phyloP scores from a whole-genome alignment of 2,888 invertebrate genomes.

The Spodoptera exigua region DNA sequence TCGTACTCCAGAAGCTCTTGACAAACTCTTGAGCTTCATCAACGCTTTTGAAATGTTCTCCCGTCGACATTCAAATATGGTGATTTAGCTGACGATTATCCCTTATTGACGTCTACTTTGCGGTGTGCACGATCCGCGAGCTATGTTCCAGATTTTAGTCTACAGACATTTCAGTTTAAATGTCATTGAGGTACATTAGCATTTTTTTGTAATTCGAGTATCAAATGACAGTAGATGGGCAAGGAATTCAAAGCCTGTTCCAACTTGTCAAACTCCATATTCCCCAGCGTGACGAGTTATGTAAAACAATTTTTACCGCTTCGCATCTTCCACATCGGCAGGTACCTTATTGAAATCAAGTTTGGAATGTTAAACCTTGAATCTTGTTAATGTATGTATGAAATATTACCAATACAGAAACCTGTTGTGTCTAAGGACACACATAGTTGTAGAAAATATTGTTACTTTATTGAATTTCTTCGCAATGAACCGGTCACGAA shows the following conservation, averaged over 20 bases:
- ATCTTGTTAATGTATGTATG: constrained; percentile 13
- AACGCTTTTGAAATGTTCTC: constrained; percentile 65
- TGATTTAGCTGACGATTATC: constrained; percentile 61
- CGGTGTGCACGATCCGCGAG: constrained; percentile 8
- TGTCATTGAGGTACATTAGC: too few relatives aligned
- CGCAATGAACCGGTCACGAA: constrained; percentile 33
- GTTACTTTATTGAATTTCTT: constrained; percentile 25
- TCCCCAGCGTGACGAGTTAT: constrained; percentile 26
- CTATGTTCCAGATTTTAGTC: too few relatives aligned
- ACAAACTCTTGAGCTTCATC: constrained; percentile 64
- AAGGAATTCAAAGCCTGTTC: background rate
- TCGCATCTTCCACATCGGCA: constrained; percentile 26
- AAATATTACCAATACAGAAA: constrained; percentile 22
- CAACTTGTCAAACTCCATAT: constrained; percentile 8
- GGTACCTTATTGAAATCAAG: constrained; percentile 27
- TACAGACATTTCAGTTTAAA: too few relatives aligned
- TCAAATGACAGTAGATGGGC: background rate
- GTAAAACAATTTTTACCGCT: constrained; percentile 48
- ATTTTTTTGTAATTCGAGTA: background rate
- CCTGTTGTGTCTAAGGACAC: constrained; percentile 24
- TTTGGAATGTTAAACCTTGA: constrained; percentile 36
- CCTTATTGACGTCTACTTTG: constrained; percentile 48
- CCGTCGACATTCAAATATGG: constrained; percentile 55
- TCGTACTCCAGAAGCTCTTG: constrained; percentile 50
- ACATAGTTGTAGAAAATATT: constrained; percentile 19